Base-by-base conservation (phyloP, 2,113 vertebrate genomes). In the Microcebus lehilahytsara region DNA sequence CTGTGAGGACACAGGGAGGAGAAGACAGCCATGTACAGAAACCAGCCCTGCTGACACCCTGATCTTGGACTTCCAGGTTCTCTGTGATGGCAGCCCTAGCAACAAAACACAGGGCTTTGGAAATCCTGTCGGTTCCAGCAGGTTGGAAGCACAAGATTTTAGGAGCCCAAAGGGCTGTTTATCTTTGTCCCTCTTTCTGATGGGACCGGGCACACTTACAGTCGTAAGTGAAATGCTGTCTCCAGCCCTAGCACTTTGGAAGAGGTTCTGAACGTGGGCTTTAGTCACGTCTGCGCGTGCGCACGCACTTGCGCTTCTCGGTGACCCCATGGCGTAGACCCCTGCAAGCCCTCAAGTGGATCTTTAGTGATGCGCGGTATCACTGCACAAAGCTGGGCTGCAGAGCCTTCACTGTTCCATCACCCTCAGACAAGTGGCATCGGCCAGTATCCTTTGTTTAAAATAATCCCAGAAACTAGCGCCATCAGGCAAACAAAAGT, bases 341-440 rank as follows among this genome's bases (percentile, higher is more conserved):
- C 7, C 46, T 20, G 14, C 3, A 71, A 80, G 91, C 14, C 30
- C 0, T 1, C 9, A 11, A 1, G 3, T 1, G 3, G 3, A n/a
- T 66, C 20, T 91, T 89, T 77, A 69, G 6, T 42, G 1, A 0
- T 0, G 6, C 22, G 14, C 1, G 0, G 20, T 0, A 0, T 51
- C 60, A 23, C 60, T 62, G 80, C 32, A 19, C 12, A 37, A 16
- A 19, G 62, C 30, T 56, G n/a, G 78, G 51, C 7, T 22, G 37
- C 0, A 2, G 0, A 2, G 58, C 74, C 6, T 66, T 27, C 0
- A 0, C 51, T 42, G 13, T 6, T 25, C 14, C n/a, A 11, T 5
- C 20, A 19, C 32, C 6, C 0, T 2, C 23, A 20, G 53, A 22
- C 1, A 4, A 49, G 80, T 0, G 0, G 16, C 5, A 2, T 0